Evolutionary conservation across 2,888 invertebrate genomes (phyloP).

Genomic region (Tanaodytes sp.): DNA sequence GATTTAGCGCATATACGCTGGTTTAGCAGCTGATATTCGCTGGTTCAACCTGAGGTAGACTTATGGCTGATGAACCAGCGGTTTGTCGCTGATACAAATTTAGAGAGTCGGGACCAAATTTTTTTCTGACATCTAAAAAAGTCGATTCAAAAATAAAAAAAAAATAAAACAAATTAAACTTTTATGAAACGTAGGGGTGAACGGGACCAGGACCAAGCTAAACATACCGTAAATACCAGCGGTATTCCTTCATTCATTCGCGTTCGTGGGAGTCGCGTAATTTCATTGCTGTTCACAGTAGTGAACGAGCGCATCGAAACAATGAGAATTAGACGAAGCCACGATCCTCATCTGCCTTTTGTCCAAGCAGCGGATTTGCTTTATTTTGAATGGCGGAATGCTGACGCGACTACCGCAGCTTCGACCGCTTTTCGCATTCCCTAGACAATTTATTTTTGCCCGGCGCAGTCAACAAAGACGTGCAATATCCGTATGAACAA

Average conservation of each 20-base stretch:
- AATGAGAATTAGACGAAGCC: conserved; percentile 53
- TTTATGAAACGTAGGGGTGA: neutral
- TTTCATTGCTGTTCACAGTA: conserved; percentile 48
- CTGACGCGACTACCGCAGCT: conserved; percentile 31
- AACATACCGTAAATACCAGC: conserved; percentile 23
- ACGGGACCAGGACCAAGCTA: conserved; percentile 15
- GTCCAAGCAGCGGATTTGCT: conserved; percentile 39
- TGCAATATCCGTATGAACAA: conserved; percentile 9
- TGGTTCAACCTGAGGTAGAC: too few species aligned
- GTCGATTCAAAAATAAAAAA: too few species aligned
- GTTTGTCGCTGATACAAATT: too few species aligned
- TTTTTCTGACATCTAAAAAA: too few species aligned
- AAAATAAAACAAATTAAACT: conserved; percentile 1
- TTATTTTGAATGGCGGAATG: conserved; percentile 45
- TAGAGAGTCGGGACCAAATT: too few species aligned
- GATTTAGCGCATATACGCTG: too few species aligned
- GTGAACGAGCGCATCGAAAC: conserved; percentile 50
- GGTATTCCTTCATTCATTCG: conserved; percentile 42
- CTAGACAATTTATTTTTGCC: conserved; percentile 12
- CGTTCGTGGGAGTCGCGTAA: conserved; percentile 49
- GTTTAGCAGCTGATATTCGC: too few species aligned
- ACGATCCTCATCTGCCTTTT: conserved; percentile 52
- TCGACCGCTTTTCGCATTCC: conserved; percentile 33
- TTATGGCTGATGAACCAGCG: too few species aligned
- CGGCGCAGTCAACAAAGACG: neutral